Percentiles rank a stretch among this genome's conserved stretches.
phyloP scores from a whole-genome alignment of 2,888 invertebrate genomes.

The Belgica antarctica region DNA sequence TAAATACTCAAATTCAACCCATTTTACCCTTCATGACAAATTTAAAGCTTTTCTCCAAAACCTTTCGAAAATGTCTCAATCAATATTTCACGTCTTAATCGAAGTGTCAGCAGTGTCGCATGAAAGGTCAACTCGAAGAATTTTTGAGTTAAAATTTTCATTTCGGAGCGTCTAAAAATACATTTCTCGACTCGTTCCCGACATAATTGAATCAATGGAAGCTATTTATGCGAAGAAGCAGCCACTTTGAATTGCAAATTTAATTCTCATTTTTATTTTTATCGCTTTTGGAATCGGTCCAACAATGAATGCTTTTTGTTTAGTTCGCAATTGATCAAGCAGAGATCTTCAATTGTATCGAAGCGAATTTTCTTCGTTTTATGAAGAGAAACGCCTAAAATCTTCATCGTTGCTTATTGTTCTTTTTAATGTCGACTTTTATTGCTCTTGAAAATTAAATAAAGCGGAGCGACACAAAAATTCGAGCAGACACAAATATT shows the following conservation, averaged over 20 bases:
- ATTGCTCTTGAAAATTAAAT: slow-evolving; percentile 3
- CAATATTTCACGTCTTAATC: too few species aligned
- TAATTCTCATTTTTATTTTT: slow-evolving; percentile 27
- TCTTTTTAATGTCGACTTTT: background rate
- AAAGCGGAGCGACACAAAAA: background rate
- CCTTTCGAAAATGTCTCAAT: too few species aligned
- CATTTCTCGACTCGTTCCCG: background rate
- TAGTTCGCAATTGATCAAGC: background rate
- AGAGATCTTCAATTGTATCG: background rate
- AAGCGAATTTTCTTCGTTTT: background rate
- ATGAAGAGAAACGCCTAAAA: background rate
- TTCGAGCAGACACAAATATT: background rate
- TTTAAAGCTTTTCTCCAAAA: too few species aligned
- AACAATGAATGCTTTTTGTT: background rate
- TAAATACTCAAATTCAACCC: too few species aligned
- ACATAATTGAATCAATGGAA: slow-evolving; percentile 9
- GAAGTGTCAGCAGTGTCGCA: too few species aligned
- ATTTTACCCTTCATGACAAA: too few species aligned
- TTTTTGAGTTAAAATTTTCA: background rate
- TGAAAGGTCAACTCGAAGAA: too few species aligned
- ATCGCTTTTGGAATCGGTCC: slow-evolving; percentile 12
- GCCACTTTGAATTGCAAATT: slow-evolving; percentile 25
- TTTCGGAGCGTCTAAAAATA: slow-evolving; percentile 9
- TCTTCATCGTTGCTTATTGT: background rate
- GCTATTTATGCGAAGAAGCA: background rate